Base-by-base conservation (phyloP, 2,113 vertebrate species). In the Axis porcinus region DNA sequence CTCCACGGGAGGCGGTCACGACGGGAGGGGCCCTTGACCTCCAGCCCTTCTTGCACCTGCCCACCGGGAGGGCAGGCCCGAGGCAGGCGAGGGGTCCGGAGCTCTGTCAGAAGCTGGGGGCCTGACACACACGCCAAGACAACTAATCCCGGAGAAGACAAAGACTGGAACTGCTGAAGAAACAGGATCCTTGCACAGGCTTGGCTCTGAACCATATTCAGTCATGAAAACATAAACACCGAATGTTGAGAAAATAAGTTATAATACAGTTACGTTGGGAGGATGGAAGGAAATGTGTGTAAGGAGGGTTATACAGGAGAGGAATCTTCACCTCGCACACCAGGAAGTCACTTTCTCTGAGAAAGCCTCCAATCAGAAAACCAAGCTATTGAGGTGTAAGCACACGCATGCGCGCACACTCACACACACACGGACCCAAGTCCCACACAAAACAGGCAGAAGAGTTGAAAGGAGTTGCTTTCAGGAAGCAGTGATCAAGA, bases 331-430 rank as follows among this genome's bases (percentile, higher is more conserved):
- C 70, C 40, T 36, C 64, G 7, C 40, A 79, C 2, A 70, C 11
- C 17, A 91, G 57, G 28, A 95, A 96, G 93, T n/a, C 70, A 23
- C 19, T 40, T 23, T 70, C 19, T 70, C n/a, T 70, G 64, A 70
- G 67, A 70, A 40, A 11, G 19, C 9, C 23, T 76, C 36, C 70
- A 76, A 27, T 43, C 23, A 43, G 23, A 43, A 76, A 76, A 43
- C 40, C 40, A 43, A 43, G 70, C 36, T 74, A 43, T 25, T 5
- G 9, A 36, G 17, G 64, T 21, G n/a, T n/a, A 70, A 36, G 64
- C 64, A n/a, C 13, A n/a, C 13, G 1, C 6, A 7, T 0, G 7
- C 0, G 7, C 6, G 6, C 7, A 11, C 6, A 3, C 62, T 25
- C 70, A 43, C 21, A 11, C 28, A 11, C 17, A 21, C 52, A 79